A percentile compares a stretch with the other conserved stretches of the same genome.
These are phyloP conservation scores for Spheniscus humboldti DNA, from an alignment of 2,797 vertebrate species.

Conservation along the genomic window DNA sequence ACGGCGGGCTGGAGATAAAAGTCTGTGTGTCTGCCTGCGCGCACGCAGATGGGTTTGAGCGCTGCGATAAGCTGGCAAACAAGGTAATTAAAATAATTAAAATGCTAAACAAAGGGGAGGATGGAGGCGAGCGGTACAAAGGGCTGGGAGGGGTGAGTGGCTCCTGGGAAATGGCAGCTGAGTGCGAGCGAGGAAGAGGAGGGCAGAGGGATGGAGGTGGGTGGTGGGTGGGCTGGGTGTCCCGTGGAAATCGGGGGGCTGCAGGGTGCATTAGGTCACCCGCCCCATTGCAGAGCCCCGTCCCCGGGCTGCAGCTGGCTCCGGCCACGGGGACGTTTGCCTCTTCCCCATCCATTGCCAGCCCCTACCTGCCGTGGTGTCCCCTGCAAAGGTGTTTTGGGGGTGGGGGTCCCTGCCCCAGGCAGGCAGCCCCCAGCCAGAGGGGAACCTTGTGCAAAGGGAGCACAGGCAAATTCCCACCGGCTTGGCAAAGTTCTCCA, in stretches of 20 bases:
- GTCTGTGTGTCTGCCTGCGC: constrained; percentile 56
- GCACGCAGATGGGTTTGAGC: constrained; percentile 65
- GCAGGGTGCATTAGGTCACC: background rate
- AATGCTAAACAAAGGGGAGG: constrained; percentile 73
- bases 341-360: background rate
- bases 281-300: accelerated
- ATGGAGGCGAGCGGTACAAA: constrained; percentile 62
- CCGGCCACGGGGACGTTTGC: accelerated
- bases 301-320: background rate
- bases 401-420: background rate
- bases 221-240: background rate
- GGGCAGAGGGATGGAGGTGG: background rate
- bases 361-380: background rate
- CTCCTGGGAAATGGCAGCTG: constrained; percentile 29
- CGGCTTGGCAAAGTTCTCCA: background rate
- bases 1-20: constrained; percentile 61
- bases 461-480: background rate
- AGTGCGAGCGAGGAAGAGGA: background rate
- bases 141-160: constrained; percentile 26
- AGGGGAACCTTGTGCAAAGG: background rate
- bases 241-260: background rate
- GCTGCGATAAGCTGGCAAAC: constrained; percentile 69
- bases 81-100: constrained; percentile 77
- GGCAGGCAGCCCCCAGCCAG: background rate
- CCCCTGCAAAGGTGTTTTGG: background rate